phyloP scores from a whole-genome alignment of 2,113 vertebrate species.

The Corydoras sp. region DNA sequence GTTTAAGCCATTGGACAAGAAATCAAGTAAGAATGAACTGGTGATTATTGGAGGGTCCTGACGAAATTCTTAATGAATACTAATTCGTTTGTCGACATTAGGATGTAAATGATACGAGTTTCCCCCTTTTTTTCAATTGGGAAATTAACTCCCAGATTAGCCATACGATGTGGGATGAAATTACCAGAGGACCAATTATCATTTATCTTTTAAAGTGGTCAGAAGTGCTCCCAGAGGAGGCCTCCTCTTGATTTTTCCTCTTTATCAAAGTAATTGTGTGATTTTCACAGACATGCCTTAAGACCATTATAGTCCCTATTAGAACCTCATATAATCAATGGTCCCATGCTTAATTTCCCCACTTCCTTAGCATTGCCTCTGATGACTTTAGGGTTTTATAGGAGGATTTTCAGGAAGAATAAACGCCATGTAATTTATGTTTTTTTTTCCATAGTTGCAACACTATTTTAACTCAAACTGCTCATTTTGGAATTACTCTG shows the following conservation, averaged over 20 bases:
- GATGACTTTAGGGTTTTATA: conserved; percentile 15
- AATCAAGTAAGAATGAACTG: conserved; percentile 90
- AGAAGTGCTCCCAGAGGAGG: conserved; percentile 64
- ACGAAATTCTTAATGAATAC: conserved; percentile 98
- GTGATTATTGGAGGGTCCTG: conserved; percentile 82
- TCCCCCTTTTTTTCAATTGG: conserved; percentile 78
- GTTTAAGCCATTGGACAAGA: conserved; percentile 91
- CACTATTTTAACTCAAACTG: conserved; percentile 99
- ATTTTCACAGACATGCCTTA: conserved; percentile 64
- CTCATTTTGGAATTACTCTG: conserved; percentile 99
- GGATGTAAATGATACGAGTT: conserved; percentile 93
- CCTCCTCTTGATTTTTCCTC: conserved; percentile 54
- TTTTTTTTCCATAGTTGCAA: conserved; percentile 70
- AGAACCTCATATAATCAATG: conserved; percentile 57
- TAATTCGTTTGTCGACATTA: conserved; percentile 96
- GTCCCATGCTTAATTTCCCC: conserved; percentile 58
- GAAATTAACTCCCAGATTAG: conserved; percentile 93
- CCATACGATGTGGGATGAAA: conserved; percentile 73
- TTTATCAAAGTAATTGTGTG: conserved; percentile 68
- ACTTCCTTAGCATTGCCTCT: conserved; percentile 46
- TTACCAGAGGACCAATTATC: conserved; percentile 74
- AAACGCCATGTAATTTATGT: conserved; percentile 10
- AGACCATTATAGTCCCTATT: conserved; percentile 69
- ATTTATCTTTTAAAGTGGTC: conserved; percentile 73
- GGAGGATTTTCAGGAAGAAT: conserved; percentile 14